phyloP scores from a whole-genome alignment of 1,140 invertebrate genomes.

The Littorina saxatilis region DNA sequence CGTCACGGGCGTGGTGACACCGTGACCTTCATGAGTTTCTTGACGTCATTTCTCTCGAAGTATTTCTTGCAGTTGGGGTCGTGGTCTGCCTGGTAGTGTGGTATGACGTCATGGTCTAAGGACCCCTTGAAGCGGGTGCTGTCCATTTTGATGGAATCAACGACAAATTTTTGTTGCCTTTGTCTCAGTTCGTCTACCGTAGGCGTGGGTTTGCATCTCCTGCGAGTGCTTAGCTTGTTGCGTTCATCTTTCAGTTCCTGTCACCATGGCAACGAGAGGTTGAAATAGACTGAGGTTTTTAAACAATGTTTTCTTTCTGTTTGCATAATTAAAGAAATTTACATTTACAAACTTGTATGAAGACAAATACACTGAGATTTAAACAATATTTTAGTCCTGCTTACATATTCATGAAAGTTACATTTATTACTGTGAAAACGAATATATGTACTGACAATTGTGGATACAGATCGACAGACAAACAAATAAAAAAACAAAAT shows the following conservation, averaged over 20 bases:
- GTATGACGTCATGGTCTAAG: conserved; percentile 60
- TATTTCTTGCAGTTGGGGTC: conserved; percentile 56
- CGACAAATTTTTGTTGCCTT: not conserved
- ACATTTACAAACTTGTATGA: not conserved
- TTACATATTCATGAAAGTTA: no score
- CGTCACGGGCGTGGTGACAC: conserved; percentile 35
- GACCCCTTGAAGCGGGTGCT: conserved; percentile 28
- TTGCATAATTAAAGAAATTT: no score
- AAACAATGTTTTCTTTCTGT: no score
- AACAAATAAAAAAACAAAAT: no score
- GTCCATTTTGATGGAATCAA: not conserved
- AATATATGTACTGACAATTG: no score
- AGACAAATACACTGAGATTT: not conserved
- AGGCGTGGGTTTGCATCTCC: conserved; percentile 1
- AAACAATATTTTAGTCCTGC: not conserved
- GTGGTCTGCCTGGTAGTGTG: conserved; percentile 53
- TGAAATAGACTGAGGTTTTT: not conserved
- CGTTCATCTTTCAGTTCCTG: conserved; percentile 23
- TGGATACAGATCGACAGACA: no score
- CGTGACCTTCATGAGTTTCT: conserved; percentile 47
- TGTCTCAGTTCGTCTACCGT: not conserved
- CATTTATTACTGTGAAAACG: no score
- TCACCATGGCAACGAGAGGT: not conserved
- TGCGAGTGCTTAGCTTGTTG: not conserved
- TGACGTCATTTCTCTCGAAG: conserved; percentile 55